These are phyloP conservation scores for Eupsilia transversa DNA, from an alignment of 2,888 invertebrate species.

Conservation along the genomic window DNA sequence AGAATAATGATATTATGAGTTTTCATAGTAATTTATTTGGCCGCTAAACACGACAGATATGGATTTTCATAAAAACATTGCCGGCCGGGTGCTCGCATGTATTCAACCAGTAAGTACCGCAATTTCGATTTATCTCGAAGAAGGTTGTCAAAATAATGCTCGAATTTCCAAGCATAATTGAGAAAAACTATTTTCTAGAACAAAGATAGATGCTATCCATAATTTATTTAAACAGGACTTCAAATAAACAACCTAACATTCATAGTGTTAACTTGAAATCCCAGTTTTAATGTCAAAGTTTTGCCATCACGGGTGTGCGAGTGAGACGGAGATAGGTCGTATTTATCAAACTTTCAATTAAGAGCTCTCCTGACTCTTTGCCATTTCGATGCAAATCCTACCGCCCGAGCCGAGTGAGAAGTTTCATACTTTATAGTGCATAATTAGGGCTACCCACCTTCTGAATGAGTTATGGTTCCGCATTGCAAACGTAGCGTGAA, in stretches of 20 bases:
- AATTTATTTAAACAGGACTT: conserved; percentile 48
- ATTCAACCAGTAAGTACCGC: too few relatives aligned
- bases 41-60: too few relatives aligned
- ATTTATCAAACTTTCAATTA: conserved; percentile 87
- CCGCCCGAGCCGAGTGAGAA: conserved; percentile 68
- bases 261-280: conserved; percentile 68
- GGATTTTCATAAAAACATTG: too few relatives aligned
- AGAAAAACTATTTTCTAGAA: neutral
- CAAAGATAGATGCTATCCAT: neutral
- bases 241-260: conserved; percentile 33
- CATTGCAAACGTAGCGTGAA: conserved; percentile 35
- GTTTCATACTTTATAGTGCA: conserved; percentile 72
- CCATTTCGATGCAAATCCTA: conserved; percentile 87
- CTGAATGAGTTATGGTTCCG: conserved; percentile 53
- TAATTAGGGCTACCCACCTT: conserved; percentile 65
- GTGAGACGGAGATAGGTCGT: conserved; percentile 67
- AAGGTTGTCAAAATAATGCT: too few relatives aligned
- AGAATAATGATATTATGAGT: too few relatives aligned
- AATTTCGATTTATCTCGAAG: too few relatives aligned
- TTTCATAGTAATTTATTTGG: too few relatives aligned
- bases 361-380: conserved; percentile 79
- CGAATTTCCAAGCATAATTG: too few relatives aligned
- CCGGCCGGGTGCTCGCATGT: too few relatives aligned
- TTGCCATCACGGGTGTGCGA: conserved; percentile 54
- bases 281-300: conserved; percentile 74